Percentiles rank a stretch among this genome's conserved stretches.
Evolutionary conservation across 2,888 invertebrate species (phyloP).

Genomic region (Exocentrus adspersus): DNA sequence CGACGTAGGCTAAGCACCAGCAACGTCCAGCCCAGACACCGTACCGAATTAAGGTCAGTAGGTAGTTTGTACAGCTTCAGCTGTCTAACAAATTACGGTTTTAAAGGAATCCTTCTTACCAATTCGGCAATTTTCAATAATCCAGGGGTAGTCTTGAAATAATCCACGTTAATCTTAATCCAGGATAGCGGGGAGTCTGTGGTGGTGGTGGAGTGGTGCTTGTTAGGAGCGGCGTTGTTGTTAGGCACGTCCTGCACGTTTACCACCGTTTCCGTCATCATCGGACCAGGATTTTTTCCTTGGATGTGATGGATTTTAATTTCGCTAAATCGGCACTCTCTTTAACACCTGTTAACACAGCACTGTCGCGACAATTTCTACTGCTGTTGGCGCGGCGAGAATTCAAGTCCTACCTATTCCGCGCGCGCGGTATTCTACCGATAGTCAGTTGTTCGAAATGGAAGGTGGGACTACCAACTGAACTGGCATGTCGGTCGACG

Average conservation of each 20-base stretch:
- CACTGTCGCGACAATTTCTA: slow-evolving; percentile 39
- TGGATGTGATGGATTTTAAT: too few species aligned
- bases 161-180: slow-evolving; percentile 80
- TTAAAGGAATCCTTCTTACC: slow-evolving; percentile 68
- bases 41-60: background rate
- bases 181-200: slow-evolving; percentile 72
- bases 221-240: slow-evolving; percentile 55
- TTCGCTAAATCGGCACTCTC: slow-evolving; percentile 26
- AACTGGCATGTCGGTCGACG: background rate
- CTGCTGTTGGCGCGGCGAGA: too few species aligned
- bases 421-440: slow-evolving; percentile 26
- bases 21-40: background rate
- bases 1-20: background rate
- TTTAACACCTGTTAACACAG: slow-evolving; percentile 43
- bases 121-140: slow-evolving; percentile 82
- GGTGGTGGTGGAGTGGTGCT: slow-evolving; percentile 45
- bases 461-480: slow-evolving; percentile 20
- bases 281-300: too few species aligned
- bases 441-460: slow-evolving; percentile 16
- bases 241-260: slow-evolving; percentile 78
- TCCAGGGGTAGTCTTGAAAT: slow-evolving; percentile 85
- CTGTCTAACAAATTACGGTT: background rate
- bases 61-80: background rate
- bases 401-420: slow-evolving; percentile 39
- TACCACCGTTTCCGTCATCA: slow-evolving; percentile 88